A percentile compares a stretch with the other conserved stretches of the same genome.
Conservation (phyloP, 1,140 invertebrate genomes). For the Drosophila burlai region DNA sequence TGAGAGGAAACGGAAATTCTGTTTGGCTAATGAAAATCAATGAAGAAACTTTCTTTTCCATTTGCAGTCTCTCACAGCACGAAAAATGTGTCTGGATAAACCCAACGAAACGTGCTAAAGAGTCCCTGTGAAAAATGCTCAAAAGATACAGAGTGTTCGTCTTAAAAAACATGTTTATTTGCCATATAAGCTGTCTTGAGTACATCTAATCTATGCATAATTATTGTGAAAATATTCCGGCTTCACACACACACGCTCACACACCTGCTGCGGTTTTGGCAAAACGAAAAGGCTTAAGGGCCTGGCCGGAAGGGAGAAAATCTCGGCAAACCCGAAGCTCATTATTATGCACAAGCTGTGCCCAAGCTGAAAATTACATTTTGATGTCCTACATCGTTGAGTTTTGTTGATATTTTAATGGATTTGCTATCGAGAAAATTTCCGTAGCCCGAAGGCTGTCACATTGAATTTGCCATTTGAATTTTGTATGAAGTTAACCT, state of each 20-base stretch:
- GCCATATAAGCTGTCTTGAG: constrained; percentile 13
- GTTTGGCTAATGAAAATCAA: constrained; percentile 69
- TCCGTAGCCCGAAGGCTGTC: constrained; percentile 41
- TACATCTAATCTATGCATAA: constrained; percentile 49
- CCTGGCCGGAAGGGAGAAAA: constrained; percentile 25
- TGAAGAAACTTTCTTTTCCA: constrained; percentile 26
- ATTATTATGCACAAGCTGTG: constrained; percentile 76
- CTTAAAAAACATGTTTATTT: constrained; percentile 28
- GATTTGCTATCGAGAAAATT: constrained; percentile 75
- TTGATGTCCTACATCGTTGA: constrained; percentile 75
- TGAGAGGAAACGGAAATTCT: constrained; percentile 60
- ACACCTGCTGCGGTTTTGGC: constrained; percentile 42
- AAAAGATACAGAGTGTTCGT: background rate
- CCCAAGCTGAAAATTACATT: constrained; percentile 74
- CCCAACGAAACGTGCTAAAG: constrained; percentile 33
- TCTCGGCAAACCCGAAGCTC: constrained; percentile 45
- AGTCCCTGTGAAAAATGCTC: constrained; percentile 2
- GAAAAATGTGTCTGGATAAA: constrained; percentile 56
- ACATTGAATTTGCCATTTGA: constrained; percentile 63
- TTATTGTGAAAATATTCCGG: constrained; percentile 33
- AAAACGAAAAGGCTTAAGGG: constrained; percentile 42
- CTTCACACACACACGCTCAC: constrained; percentile 27
- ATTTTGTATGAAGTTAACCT: constrained; percentile 53
- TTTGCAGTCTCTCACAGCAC: background rate
- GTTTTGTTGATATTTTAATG: constrained; percentile 81